A percentile compares a stretch with the other conserved stretches of the same genome.
Evolutionary conservation across 2,797 vertebrate species (phyloP).

Genomic region (Chaetodon trifasciatus): DNA sequence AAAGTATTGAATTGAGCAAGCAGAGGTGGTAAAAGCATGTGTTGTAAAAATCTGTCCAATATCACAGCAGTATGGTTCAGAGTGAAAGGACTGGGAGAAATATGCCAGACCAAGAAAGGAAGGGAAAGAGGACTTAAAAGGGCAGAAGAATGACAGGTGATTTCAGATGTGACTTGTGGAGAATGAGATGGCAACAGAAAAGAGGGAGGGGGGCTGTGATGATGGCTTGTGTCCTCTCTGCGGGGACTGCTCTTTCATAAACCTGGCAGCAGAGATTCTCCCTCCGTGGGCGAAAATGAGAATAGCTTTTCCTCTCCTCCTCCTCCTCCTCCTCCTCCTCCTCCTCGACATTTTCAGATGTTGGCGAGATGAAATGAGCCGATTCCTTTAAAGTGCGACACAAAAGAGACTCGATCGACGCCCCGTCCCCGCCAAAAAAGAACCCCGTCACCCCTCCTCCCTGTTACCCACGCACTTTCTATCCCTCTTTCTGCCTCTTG

Average conservation of each 20-base stretch:
- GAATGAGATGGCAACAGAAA: slow-evolving; percentile 32
- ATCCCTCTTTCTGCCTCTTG: slow-evolving; percentile 53
- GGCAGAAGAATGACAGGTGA: slow-evolving; percentile 25
- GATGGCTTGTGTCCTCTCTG: slow-evolving; percentile 54
- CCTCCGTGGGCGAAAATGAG: slow-evolving; percentile 43
- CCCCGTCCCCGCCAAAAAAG: neutral
- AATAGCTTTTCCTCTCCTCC: slow-evolving; percentile 36
- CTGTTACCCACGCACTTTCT: slow-evolving; percentile 22
- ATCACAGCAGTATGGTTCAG: slow-evolving; percentile 6
- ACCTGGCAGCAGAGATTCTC: slow-evolving; percentile 34
- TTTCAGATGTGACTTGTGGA: slow-evolving; percentile 34
- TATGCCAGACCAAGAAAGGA: slow-evolving; percentile 1
- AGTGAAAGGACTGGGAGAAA: slow-evolving; percentile 1
- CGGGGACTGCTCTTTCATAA: slow-evolving; percentile 62
- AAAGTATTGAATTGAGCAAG: slow-evolving; percentile 20
- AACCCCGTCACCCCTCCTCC: slow-evolving; percentile 4
- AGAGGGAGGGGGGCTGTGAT: slow-evolving; percentile 35
- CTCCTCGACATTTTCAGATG: slow-evolving; percentile 16
- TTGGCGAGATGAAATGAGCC: slow-evolving; percentile 45
- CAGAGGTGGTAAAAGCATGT: slow-evolving; percentile 30
- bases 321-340: slow-evolving; percentile 21
- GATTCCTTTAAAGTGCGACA: slow-evolving; percentile 50
- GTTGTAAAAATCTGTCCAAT: slow-evolving; percentile 8
- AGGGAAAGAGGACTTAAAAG: neutral
- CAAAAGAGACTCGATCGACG: slow-evolving; percentile 47